Percentiles rank a stretch among this genome's conserved stretches.
Conservation (phyloP, 2,888 invertebrate genomes). For the Drosophila phalerata region DNA sequence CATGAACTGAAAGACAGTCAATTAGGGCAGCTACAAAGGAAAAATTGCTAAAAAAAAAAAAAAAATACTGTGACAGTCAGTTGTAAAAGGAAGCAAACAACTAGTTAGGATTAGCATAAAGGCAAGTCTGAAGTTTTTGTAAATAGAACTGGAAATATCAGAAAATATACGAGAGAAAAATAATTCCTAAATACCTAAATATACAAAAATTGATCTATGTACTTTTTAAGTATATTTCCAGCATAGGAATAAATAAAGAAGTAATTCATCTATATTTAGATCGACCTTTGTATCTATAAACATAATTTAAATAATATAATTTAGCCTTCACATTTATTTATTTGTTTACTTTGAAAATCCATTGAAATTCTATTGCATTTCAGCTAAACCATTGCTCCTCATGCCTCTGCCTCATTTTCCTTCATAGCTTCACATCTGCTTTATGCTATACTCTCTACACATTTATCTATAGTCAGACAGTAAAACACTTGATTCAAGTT, state of each 20-base stretch:
- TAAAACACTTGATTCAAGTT: constrained; percentile 22
- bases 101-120: not conserved
- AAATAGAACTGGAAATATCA: no score
- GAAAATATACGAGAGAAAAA: not conserved
- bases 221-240: no score
- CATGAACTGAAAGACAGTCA: constrained; percentile 25
- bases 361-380: constrained; percentile 1
- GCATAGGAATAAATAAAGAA: no score
- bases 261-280: no score
- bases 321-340: constrained; percentile 16
- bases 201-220: no score
- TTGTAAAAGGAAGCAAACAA: constrained; percentile 8
- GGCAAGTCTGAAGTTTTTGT: not conserved
- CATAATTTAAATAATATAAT: not conserved
- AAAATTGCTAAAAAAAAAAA: not conserved
- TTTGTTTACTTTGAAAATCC: constrained; percentile 15
- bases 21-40: constrained; percentile 9
- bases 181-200: no score
- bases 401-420: not conserved
- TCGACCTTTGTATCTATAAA: not conserved
- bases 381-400: not conserved
- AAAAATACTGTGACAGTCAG: not conserved
- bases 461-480: constrained; percentile 10
- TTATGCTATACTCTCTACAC: not conserved
- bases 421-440: constrained; percentile 2